Base-by-base conservation (phyloP, 1,140 invertebrate genomes). In the Leptonema lineaticorne region DNA sequence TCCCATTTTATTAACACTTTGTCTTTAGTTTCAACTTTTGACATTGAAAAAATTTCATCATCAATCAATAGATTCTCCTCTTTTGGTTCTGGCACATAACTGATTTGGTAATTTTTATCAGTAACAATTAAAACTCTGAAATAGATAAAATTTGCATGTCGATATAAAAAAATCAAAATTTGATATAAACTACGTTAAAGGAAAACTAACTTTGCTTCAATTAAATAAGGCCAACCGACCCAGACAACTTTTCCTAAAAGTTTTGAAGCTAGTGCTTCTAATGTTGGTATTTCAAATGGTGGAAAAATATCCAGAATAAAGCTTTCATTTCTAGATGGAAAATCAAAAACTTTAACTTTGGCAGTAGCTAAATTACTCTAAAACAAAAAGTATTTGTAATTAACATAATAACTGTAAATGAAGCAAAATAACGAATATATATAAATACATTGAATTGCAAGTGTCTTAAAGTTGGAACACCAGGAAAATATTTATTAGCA, bases 401-500 rank as follows among this genome's bases (percentile, higher is more conserved):
- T 60, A 1, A 57, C 5, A 57, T 22, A 22, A 48, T 48, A 6
- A 26, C 6, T 28, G 2, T 26, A 16, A 2, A 57, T 48, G 7
- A 22, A 6, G 14, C 28, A 57, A 57, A 53, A 22, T 26, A 57
- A 1, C n/a, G 24, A 26, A 26, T 26, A 53, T 4, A 22, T 53
- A 8, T 48, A 75, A 78, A 81, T 75, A 92, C 90, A 74, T 79
- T 86, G 76, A 96, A 94, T 18, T 87, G 79, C 27, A 98, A 82
- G 78, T 96, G 89, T 74, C 89, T 89, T 72, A 97, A 82, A 0
- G 93, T 94, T 0, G 96, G 95, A 77, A 98, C 98, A 27, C 96
- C 96, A 27, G 91, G 90, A 77, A 89, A 94, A 74, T 91, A 90
- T 4, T 91, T 82, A 74, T 92, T 86, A 11, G 89, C 74, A 27